phyloP scores from a whole-genome alignment of 2,113 vertebrate species.

The Anarrhichthys ocellatus region DNA sequence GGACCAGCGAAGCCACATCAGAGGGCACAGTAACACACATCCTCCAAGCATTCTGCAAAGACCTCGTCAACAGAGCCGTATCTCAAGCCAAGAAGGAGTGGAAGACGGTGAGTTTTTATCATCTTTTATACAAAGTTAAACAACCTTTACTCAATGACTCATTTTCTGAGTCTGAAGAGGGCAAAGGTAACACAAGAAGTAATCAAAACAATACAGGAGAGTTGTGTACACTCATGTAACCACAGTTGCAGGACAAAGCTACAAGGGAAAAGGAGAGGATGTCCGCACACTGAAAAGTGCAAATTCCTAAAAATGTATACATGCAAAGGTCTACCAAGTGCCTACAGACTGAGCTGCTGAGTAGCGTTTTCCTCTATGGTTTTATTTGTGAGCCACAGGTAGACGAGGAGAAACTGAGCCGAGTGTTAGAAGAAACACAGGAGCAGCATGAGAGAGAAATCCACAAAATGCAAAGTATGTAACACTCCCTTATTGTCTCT shows the following conservation, averaged over 20 bases:
- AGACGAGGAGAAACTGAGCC: constrained; percentile 73
- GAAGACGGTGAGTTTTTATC: constrained; percentile 83
- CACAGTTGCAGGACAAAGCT: not conserved
- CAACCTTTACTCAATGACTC: not conserved
- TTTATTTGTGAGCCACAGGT: constrained; percentile 56
- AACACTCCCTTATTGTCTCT: not conserved
- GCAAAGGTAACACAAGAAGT: not conserved
- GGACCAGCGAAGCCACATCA: constrained; percentile 27
- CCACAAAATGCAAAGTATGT: constrained; percentile 66
- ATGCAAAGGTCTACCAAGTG: not conserved
- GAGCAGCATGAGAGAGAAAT: constrained; percentile 76
- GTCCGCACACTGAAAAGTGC: not conserved
- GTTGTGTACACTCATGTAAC: not conserved
- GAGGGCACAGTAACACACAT: constrained; percentile 78
- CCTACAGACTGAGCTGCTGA: not conserved
- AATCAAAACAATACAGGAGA: not conserved
- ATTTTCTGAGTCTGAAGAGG: not conserved
- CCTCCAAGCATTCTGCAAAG: constrained; percentile 81
- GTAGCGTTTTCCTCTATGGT: not conserved
- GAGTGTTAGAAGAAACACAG: constrained; percentile 74
- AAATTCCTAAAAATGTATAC: not conserved
- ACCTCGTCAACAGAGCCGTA: constrained; percentile 70
- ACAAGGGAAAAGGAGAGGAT: not conserved
- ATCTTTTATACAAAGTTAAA: not conserved
- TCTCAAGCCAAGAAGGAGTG: constrained; percentile 80